Conservation (phyloP, 1,140 invertebrate species). For the Drosophila neocordata region DNA sequence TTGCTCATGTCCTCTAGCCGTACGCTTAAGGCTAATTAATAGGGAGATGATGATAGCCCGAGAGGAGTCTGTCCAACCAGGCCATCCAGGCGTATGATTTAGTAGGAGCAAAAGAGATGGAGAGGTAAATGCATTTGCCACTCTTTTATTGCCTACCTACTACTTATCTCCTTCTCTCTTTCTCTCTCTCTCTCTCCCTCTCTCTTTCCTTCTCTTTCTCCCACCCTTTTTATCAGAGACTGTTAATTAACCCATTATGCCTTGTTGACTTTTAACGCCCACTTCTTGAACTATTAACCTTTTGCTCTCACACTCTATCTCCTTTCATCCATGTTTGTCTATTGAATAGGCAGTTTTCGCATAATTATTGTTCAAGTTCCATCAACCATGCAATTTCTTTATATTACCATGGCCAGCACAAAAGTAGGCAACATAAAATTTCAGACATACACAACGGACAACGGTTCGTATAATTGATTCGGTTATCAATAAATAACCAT, state of each 20-base stretch:
- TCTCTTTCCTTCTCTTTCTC: slow-evolving; percentile 26
- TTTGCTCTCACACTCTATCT: not conserved
- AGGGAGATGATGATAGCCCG: slow-evolving; percentile 33
- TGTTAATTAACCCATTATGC: slow-evolving; percentile 71
- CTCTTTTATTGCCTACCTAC: not conserved
- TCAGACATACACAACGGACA: not conserved
- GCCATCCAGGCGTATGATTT: slow-evolving; percentile 21
- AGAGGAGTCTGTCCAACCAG: not conserved
- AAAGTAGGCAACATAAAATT: slow-evolving; percentile 10
- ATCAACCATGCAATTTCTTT: slow-evolving; percentile 57
- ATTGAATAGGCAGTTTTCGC: slow-evolving; percentile 21
- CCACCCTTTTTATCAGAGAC: not conserved
- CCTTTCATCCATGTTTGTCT: not conserved
- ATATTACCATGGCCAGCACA: not conserved
- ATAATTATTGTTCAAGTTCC: slow-evolving; percentile 57
- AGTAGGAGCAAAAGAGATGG: not conserved
- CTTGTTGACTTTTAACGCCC: slow-evolving; percentile 52
- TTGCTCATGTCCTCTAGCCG: slow-evolving; percentile 22
- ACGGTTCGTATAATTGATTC: slow-evolving; percentile 1
- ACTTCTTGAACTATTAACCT: slow-evolving; percentile 10
- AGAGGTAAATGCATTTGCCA: not conserved
- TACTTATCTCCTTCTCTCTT: not conserved
- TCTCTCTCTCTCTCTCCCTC: not conserved
- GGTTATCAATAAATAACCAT: not conserved
- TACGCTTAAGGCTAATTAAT: slow-evolving; percentile 64